Evolutionary conservation across 2,113 vertebrate species (phyloP).

Genomic region (Amphiprion percula): DNA sequence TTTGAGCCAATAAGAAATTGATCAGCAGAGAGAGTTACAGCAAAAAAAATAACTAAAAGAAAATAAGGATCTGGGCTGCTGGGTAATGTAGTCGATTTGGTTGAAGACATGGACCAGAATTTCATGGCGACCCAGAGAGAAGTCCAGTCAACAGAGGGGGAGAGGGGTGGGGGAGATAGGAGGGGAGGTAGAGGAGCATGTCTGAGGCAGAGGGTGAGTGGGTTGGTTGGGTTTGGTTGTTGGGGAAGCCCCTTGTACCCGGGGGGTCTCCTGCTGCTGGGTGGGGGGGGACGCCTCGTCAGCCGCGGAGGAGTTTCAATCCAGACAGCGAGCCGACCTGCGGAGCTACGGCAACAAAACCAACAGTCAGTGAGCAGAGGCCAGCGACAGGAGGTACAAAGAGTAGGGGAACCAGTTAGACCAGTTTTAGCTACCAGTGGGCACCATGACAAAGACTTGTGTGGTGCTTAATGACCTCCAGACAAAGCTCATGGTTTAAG

Average conservation of each 20-base stretch:
- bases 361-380: neutral
- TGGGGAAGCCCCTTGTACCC: constrained; percentile 72
- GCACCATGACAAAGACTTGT: too few species aligned
- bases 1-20: constrained; percentile 58
- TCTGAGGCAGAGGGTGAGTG: constrained; percentile 65
- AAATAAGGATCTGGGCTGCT: constrained; percentile 23
- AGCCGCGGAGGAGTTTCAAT: constrained; percentile 43
- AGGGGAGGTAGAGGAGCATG: constrained; percentile 76
- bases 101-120: constrained; percentile 80
- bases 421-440: too few species aligned
- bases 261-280: constrained; percentile 63
- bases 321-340: constrained; percentile 57
- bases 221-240: constrained; percentile 47
- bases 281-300: constrained; percentile 47
- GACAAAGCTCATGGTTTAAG: too few species aligned
- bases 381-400: too few species aligned
- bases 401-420: too few species aligned
- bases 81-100: constrained; percentile 36
- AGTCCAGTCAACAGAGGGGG: constrained; percentile 75
- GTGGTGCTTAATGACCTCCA: too few species aligned
- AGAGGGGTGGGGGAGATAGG: constrained; percentile 55
- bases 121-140: constrained; percentile 81
- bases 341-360: constrained; percentile 72
- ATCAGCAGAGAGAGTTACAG: constrained; percentile 2
- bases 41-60: too few species aligned